These are phyloP conservation scores for Drosophila kohkoa DNA, from an alignment of 1,140 invertebrate species.

Conservation along the genomic window DNA sequence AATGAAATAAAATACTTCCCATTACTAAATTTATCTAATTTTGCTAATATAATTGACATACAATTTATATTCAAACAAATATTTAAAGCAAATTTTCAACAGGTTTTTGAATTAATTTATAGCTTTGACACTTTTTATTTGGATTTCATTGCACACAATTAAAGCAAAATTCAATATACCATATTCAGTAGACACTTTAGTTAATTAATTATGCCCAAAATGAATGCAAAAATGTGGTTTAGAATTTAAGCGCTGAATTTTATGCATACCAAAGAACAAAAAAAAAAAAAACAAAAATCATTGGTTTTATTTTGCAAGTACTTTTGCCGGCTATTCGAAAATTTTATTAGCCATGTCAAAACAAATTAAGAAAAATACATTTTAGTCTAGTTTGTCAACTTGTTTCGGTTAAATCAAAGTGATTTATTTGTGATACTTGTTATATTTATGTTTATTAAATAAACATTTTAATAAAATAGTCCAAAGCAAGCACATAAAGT, in stretches of 20 bases:
- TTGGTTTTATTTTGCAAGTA: neutral
- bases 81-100: too few species aligned
- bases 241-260: slow-evolving; percentile 1
- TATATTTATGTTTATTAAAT: slow-evolving; percentile 6
- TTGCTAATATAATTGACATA: too few species aligned
- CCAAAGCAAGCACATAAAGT: neutral
- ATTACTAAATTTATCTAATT: too few species aligned
- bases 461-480: slow-evolving; percentile 1
- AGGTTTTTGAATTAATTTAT: too few species aligned
- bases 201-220: slow-evolving; percentile 4
- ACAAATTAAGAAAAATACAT: neutral
- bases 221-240: neutral
- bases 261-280: neutral
- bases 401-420: neutral
- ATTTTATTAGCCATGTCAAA: neutral
- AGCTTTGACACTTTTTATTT: too few species aligned
- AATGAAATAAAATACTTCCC: too few species aligned
- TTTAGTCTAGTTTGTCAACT: neutral
- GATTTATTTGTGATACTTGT: slow-evolving; percentile 8
- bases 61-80: too few species aligned
- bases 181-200: neutral
- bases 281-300: neutral
- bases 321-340: neutral
- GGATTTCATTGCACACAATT: too few species aligned
- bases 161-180: too few species aligned